These are phyloP conservation scores for Callyntrura sp. DNA, from an alignment of 2,888 invertebrate species.

Conservation along the genomic window DNA sequence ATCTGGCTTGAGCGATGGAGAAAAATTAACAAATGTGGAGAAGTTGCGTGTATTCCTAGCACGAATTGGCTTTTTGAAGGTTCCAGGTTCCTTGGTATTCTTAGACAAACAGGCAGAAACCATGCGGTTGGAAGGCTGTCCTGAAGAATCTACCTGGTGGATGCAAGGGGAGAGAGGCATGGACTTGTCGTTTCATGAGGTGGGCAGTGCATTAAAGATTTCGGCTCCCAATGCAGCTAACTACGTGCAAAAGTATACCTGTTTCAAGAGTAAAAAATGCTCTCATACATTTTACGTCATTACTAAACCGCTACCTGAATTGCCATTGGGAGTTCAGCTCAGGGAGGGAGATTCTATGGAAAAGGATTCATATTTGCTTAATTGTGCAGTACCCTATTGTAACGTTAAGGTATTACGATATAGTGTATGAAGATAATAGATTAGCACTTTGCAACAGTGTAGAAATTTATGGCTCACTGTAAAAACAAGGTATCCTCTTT, in stretches of 20 bases:
- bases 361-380: not conserved
- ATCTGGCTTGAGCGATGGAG: not conserved
- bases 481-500: not conserved
- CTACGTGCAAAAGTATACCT: slow-evolving; percentile 43
- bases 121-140: slow-evolving; percentile 37
- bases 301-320: slow-evolving; percentile 33
- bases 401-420: slow-evolving; percentile 28
- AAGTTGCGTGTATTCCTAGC: slow-evolving; percentile 28
- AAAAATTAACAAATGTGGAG: not conserved
- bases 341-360: not conserved
- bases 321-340: not conserved
- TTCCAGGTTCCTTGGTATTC: slow-evolving; percentile 52
- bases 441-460: no score
- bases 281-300: slow-evolving; percentile 63
- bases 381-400: slow-evolving; percentile 42
- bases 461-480: no score
- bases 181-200: slow-evolving; percentile 11
- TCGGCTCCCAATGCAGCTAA: not conserved
- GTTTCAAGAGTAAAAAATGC: no score
- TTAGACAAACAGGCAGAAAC: slow-evolving; percentile 45
- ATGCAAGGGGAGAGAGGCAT: slow-evolving; percentile 32
- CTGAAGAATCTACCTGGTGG: slow-evolving; percentile 10
- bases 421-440: no score
- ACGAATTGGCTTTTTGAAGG: slow-evolving; percentile 45
- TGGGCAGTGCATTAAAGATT: not conserved